phyloP scores from a whole-genome alignment of 2,888 invertebrate species.

The Caenorhabditis zanzibari region DNA sequence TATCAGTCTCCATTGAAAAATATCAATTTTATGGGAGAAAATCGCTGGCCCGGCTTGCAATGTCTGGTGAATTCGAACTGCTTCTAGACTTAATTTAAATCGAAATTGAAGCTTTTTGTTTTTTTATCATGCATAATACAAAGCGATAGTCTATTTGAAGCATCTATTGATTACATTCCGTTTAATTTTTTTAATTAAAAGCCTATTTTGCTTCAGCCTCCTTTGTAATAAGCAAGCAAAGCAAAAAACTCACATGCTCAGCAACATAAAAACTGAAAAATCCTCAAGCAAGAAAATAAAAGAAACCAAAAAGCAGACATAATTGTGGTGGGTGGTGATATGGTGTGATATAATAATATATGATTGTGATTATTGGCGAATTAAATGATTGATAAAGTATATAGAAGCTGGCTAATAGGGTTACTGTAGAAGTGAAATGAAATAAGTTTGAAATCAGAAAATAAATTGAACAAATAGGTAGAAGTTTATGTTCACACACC shows the following conservation, averaged over 20 bases:
- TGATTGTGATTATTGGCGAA: not conserved
- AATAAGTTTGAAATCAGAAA: conserved; percentile 1
- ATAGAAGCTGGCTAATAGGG: conserved; percentile 4
- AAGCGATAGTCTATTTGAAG: too few species aligned
- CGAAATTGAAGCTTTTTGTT: too few species aligned
- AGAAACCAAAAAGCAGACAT: conserved; percentile 15
- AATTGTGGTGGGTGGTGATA: conserved; percentile 30
- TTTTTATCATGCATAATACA: too few species aligned
- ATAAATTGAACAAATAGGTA: conserved; percentile 6
- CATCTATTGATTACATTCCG: too few species aligned
- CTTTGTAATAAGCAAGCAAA: not conserved
- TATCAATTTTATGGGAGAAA: too few species aligned
- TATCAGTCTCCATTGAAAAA: too few species aligned
- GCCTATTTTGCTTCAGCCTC: too few species aligned
- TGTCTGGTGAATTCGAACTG: too few species aligned
- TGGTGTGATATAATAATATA: conserved; percentile 14
- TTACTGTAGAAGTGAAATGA: conserved; percentile 26
- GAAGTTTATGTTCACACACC: conserved; percentile 24
- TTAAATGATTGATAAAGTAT: not conserved
- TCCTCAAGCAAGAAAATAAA: conserved; percentile 10
- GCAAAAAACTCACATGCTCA: conserved; percentile 15
- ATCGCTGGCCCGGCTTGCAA: too few species aligned
- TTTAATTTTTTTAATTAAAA: too few species aligned
- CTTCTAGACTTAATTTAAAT: too few species aligned
- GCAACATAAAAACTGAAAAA: not conserved